Conservation (phyloP, 2,888 invertebrate species). For the Volucella zonaria region DNA sequence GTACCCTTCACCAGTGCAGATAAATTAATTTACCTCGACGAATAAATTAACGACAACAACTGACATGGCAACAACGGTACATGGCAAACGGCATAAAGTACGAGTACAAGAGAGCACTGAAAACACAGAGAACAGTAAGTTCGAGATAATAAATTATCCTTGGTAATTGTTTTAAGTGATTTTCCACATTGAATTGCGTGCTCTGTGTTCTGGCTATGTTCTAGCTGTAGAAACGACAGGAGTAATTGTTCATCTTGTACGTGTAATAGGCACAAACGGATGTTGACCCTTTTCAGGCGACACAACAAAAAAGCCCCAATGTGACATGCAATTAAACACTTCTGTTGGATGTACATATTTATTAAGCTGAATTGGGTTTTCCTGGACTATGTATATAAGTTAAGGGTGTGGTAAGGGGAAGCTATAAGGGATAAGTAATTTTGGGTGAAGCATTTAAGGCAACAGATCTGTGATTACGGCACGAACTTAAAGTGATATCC, state of each 20-base stretch:
- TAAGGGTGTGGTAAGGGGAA: background rate
- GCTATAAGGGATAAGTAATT: slow-evolving; percentile 13
- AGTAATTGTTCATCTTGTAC: slow-evolving; percentile 53
- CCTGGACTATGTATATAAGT: background rate
- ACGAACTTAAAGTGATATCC: slow-evolving; percentile 1
- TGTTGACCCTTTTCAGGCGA: slow-evolving; percentile 56
- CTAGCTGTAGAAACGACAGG: slow-evolving; percentile 13
- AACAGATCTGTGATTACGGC: slow-evolving; percentile 18
- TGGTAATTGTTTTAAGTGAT: slow-evolving; percentile 66
- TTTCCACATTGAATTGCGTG: slow-evolving; percentile 59
- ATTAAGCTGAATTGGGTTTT: slow-evolving; percentile 17
- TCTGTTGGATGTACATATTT: slow-evolving; percentile 13
- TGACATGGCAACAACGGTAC: slow-evolving; percentile 27
- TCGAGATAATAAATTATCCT: slow-evolving; percentile 65
- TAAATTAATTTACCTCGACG: slow-evolving; percentile 65
- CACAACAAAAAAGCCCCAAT: slow-evolving; percentile 14
- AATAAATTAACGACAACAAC: slow-evolving; percentile 60
- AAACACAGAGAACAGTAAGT: background rate
- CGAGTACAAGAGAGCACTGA: too few relatives aligned
- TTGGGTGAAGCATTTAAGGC: slow-evolving; percentile 19
- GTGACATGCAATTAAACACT: slow-evolving; percentile 54
- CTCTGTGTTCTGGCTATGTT: slow-evolving; percentile 17
- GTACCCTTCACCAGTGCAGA: slow-evolving; percentile 11
- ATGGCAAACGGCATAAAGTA: background rate
- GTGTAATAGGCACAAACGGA: slow-evolving; percentile 29